Percentiles rank a stretch among this genome's conserved stretches.
Conservation (phyloP, 2,797 vertebrate genomes). For the Anas acuta region DNA sequence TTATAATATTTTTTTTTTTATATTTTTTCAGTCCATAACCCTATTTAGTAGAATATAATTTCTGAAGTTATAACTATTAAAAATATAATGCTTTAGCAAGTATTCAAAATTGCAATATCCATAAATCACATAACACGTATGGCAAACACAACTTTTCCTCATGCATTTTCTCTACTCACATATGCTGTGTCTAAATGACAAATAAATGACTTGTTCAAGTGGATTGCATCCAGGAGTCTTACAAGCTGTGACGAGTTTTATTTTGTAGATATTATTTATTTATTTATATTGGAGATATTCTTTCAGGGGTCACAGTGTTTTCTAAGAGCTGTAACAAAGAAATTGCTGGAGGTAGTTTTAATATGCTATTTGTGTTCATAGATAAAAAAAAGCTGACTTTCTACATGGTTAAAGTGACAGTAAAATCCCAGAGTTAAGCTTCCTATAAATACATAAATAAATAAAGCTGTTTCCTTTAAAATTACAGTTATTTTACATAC, state of each 20-base stretch:
- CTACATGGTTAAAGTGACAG: not conserved
- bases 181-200: not conserved
- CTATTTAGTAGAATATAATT: not conserved
- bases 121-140: not conserved
- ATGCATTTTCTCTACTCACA: not conserved
- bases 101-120: not conserved
- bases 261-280: not conserved
- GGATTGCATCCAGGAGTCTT: not conserved
- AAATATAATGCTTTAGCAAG: not conserved
- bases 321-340: not conserved
- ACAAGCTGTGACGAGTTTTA: fast-evolving
- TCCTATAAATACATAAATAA: not conserved
- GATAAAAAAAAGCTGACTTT: not conserved
- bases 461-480: not conserved
- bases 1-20: too few species aligned
- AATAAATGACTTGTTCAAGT: not conserved
- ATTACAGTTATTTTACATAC: not conserved
- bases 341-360: not conserved
- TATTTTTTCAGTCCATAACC: not conserved
- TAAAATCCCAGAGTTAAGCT: not conserved
- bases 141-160: not conserved
- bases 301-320: not conserved
- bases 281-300: not conserved
- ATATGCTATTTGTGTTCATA: not conserved
- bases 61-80: not conserved